Percentiles rank a stretch among this genome's conserved stretches.
Evolutionary conservation across 2,888 invertebrate species (phyloP).

Genomic region (Phyto melanocephala): DNA sequence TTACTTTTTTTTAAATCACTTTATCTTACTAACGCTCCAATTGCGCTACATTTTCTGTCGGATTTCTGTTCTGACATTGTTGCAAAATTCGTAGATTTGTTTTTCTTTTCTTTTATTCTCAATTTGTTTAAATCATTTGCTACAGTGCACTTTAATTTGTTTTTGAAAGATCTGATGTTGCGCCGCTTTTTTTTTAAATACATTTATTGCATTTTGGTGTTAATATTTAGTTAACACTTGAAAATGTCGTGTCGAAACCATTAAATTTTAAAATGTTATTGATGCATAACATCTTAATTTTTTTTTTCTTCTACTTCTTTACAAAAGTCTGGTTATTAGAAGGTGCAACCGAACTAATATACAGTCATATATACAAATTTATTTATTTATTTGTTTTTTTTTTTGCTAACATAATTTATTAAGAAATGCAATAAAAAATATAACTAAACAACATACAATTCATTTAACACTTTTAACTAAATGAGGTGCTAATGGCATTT

Average conservation of each 20-base stretch:
- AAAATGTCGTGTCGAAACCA: slow-evolving; percentile 57
- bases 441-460: slow-evolving; percentile 10
- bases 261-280: slow-evolving; percentile 50
- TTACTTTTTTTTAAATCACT: background rate
- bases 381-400: background rate
- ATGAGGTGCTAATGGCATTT: slow-evolving; percentile 59
- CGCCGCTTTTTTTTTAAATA: background rate
- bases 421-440: background rate
- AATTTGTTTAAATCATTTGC: slow-evolving; percentile 40
- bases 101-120: background rate
- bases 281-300: slow-evolving; percentile 52
- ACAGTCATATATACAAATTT: background rate
- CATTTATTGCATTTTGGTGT: slow-evolving; percentile 56
- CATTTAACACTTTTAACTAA: slow-evolving; percentile 51
- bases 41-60: background rate
- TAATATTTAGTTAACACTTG: slow-evolving; percentile 62
- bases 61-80: slow-evolving; percentile 7
- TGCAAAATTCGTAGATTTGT: background rate
- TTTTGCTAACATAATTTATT: background rate
- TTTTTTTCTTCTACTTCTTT: slow-evolving; percentile 2
- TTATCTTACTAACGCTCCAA: slow-evolving; percentile 1
- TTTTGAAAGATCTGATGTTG: background rate
- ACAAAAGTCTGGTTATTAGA: background rate
- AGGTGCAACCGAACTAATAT: background rate
- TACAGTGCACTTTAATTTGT: slow-evolving; percentile 13